These are phyloP conservation scores for Tilapia sparmanii DNA, from an alignment of 2,113 vertebrate genomes.

Conservation along the genomic window DNA sequence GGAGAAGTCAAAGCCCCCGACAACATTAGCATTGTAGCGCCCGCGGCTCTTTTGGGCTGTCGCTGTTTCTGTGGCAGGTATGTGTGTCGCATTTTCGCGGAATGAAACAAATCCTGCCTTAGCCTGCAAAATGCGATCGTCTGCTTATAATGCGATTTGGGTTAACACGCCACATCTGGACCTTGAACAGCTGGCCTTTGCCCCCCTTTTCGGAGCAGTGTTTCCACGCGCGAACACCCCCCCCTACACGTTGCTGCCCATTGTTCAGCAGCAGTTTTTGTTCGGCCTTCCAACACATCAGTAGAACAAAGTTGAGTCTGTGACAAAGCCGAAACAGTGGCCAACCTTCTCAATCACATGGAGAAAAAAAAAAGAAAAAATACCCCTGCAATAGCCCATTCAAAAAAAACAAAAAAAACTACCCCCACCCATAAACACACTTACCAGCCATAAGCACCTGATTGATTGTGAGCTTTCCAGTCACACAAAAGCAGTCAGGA, in stretches of 20 bases:
- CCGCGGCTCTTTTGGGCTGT: conserved; percentile 64
- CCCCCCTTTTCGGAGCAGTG: conserved; percentile 1
- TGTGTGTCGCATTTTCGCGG: conserved; percentile 58
- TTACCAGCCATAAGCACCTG: not conserved
- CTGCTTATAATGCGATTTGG: not conserved
- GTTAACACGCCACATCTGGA: conserved; percentile 29
- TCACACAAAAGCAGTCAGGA: not conserved
- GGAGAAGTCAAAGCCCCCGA: conserved; percentile 73
- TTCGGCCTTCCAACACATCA: not conserved
- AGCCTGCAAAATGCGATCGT: not conserved
- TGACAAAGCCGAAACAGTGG: not conserved
- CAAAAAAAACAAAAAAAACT: not conserved
- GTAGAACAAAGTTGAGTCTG: not conserved
- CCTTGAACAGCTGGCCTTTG: conserved; percentile 45
- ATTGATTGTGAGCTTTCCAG: not conserved
- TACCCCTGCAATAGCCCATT: not conserved
- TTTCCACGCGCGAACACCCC: not conserved
- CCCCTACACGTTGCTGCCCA: not conserved
- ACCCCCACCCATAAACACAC: not conserved
- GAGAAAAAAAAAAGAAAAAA: not conserved
- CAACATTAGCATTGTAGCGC: conserved; percentile 68
- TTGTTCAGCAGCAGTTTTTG: conserved; percentile 9
- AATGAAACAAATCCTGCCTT: conserved; percentile 20
- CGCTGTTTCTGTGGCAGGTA: conserved; percentile 65
- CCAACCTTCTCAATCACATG: conserved; percentile 16